A percentile compares a stretch with the other conserved stretches of the same genome.
phyloP scores from a whole-genome alignment of 2,888 invertebrate genomes.

The Notocelia uddmanniana region DNA sequence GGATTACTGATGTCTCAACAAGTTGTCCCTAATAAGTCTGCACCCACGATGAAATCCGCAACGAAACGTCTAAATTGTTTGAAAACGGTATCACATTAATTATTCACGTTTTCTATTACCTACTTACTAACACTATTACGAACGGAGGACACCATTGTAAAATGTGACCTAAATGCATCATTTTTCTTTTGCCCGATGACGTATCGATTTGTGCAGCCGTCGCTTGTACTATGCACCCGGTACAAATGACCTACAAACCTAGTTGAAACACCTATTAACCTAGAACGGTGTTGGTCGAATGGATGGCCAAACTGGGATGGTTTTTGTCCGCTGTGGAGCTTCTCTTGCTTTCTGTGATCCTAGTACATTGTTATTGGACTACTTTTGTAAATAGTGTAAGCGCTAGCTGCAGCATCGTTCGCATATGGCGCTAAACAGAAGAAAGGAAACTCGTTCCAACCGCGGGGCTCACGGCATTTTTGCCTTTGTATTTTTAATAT shows the following conservation, averaged over 20 bases:
- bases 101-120: slow-evolving; percentile 19
- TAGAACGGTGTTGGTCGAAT: slow-evolving; percentile 10
- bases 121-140: slow-evolving; percentile 7
- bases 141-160: slow-evolving; percentile 3
- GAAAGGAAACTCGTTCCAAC: too few relatives aligned
- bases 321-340: not conserved
- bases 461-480: too few relatives aligned
- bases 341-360: not conserved
- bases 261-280: slow-evolving; percentile 13
- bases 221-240: slow-evolving; percentile 22
- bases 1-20: too few relatives aligned
- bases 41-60: too few relatives aligned
- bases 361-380: not conserved
- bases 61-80: too few relatives aligned
- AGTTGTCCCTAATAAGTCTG: too few relatives aligned
- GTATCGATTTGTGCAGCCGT: slow-evolving; percentile 23
- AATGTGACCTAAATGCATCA: slow-evolving; percentile 25
- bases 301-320: not conserved
- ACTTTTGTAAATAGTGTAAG: not conserved
- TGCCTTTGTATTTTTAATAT: not conserved
- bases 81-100: not conserved
- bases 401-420: too few relatives aligned
- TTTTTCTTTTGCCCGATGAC: slow-evolving; percentile 21
- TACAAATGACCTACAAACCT: slow-evolving; percentile 36
- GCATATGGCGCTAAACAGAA: too few relatives aligned